Conservation (phyloP, 2,888 invertebrate species). For the Petrolisthes manimaculis region DNA sequence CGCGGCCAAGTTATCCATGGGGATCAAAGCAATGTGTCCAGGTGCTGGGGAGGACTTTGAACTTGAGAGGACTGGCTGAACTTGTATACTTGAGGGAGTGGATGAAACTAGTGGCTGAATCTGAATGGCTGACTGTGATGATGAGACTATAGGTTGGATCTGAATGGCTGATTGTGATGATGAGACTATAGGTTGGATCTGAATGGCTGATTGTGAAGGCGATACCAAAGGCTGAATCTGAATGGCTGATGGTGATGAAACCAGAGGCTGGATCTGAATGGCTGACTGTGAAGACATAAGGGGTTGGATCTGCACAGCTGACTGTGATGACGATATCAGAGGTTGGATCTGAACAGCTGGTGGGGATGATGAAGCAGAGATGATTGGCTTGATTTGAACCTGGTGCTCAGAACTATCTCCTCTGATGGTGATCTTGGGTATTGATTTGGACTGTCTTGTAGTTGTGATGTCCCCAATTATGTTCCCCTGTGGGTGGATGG, state of each 20-base stretch:
- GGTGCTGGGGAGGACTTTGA: conserved; percentile 39
- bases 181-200: conserved; percentile 31
- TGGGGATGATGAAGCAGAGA: conserved; percentile 18
- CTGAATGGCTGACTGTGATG: conserved; percentile 40
- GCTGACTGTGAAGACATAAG: conserved; percentile 29
- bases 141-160: conserved; percentile 31
- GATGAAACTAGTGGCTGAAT: conserved; percentile 36
- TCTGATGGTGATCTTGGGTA: conserved; percentile 53
- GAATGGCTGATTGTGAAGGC: conserved; percentile 30
- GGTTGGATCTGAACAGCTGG: conserved; percentile 35
- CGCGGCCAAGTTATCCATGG: conserved; percentile 47
- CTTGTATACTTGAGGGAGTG: conserved; percentile 28
- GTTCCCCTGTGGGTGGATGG: conserved; percentile 36
- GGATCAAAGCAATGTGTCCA: conserved; percentile 55
- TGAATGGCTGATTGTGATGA: conserved; percentile 32
- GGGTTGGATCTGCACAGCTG: conserved; percentile 33
- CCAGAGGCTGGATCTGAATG: conserved; percentile 35
- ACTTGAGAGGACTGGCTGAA: conserved; percentile 39
- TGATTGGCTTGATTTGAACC: conserved; percentile 17
- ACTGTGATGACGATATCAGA: conserved; percentile 29
- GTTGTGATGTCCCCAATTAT: conserved; percentile 29
- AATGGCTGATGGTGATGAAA: conserved; percentile 26
- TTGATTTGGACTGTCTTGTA: conserved; percentile 19
- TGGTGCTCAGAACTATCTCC: conserved; percentile 29
- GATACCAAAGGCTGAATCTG: conserved; percentile 39